These are phyloP conservation scores for Cephus cinctus DNA, from an alignment of 1,140 invertebrate genomes.

Conservation along the genomic window DNA sequence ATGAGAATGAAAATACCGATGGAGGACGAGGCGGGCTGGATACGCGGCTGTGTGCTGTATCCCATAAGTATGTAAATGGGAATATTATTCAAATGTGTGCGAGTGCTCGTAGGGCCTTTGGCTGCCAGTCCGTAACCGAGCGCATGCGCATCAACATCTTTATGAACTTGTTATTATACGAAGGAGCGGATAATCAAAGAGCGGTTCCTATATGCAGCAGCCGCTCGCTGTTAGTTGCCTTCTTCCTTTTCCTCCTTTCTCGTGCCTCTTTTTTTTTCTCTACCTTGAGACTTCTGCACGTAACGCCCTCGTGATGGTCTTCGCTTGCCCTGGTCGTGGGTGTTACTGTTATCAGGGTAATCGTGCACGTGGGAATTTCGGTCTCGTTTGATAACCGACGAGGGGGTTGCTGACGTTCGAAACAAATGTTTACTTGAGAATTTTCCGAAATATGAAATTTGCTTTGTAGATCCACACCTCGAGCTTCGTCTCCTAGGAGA, in stretches of 20 bases:
- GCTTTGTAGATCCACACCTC: neutral
- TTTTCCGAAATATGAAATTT: neutral
- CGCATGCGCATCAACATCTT: conserved; percentile 45
- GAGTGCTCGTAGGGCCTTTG: conserved; percentile 19
- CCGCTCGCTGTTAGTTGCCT: conserved; percentile 23
- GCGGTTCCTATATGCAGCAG: conserved; percentile 34
- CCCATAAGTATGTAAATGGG: conserved; percentile 43
- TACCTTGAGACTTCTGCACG: conserved; percentile 4
- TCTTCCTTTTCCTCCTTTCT: conserved; percentile 23
- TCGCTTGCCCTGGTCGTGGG: too few species aligned
- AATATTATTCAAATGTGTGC: conserved; percentile 41
- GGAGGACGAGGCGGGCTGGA: neutral
- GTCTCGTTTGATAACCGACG: too few species aligned
- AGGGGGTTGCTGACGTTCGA: too few species aligned
- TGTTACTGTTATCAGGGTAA: too few species aligned
- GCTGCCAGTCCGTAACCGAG: conserved; percentile 10
- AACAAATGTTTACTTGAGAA: neutral
- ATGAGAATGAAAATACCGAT: conserved; percentile 9
- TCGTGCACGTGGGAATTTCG: too few species aligned
- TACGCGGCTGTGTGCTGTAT: neutral
- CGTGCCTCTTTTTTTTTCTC: conserved; percentile 15
- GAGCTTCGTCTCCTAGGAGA: neutral
- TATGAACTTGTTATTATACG: conserved; percentile 53
- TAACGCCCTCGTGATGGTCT: conserved; percentile 11
- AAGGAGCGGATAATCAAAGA: conserved; percentile 52